Base-by-base conservation (phyloP, 1,140 invertebrate genomes). In the Temnothorax longispinosus region DNA sequence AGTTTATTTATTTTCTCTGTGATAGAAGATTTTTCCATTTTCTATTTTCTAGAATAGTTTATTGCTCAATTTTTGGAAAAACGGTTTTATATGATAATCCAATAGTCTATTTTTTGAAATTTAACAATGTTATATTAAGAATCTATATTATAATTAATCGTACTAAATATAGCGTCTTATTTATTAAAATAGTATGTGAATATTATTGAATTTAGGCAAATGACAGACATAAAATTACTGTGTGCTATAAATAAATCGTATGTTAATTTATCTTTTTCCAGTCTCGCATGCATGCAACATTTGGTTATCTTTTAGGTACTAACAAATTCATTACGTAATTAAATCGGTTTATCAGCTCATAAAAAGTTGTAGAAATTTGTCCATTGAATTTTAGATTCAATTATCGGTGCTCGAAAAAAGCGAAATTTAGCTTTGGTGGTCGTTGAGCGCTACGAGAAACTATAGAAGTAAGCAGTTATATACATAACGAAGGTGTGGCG, bases 401-500 rank as follows among this genome's bases (percentile, higher is more conserved):
- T 78, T 54, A 85, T 35, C 65, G 18, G 11, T 56, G 38, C 54
- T 58, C 38, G 6, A 86, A 60, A 54, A 74, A 67, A 86, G n/a
- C 52, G 32, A 76, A 88, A 90, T 86, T 90, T 90, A 90, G 74
- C 81, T 64, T 54, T n/a, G n/a, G n/a, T 0, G 71, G 41, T 90
- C 77, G 71, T 90, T 81, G 64, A 35, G 58, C 64, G 27, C 56
- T 47, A 56, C 38, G 72, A 76, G 62, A n/a, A 67, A 87, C 27
- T 21, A 21, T 56, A 7, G 15, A 82, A 81, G 87, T 82, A 88
- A 90, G 77, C 72, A 90, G 88, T 92, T 92, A 91, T 88, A 21
- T 21, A 21, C 21, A 89, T 82, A 91, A 89, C 75, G 62, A 84
- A 54, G 54, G 54, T 50, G 64, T 54, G 44, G 65, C 35, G 60